Percentiles rank a stretch among this genome's conserved stretches.
Evolutionary conservation across 2,888 invertebrate genomes (phyloP).

Genomic region (Xestobium rufovillosum): DNA sequence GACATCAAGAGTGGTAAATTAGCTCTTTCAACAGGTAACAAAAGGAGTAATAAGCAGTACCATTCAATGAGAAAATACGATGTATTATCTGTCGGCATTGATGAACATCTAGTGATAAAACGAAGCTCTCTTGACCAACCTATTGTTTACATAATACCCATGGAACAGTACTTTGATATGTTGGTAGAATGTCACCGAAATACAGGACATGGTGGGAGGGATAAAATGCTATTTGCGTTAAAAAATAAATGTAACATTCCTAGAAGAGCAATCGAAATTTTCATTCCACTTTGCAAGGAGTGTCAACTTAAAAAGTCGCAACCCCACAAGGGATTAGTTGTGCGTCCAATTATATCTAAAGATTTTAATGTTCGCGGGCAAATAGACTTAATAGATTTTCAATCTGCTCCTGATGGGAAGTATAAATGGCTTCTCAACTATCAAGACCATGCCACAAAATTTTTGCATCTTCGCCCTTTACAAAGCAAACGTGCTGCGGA

Average conservation of each 20-base stretch:
- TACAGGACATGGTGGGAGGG: slow-evolving; percentile 3
- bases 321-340: slow-evolving; percentile 2
- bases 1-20: slow-evolving; percentile 2
- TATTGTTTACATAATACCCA: slow-evolving; percentile 8
- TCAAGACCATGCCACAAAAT: slow-evolving; percentile 3
- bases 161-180: slow-evolving; percentile 5
- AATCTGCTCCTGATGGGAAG: slow-evolving; percentile 4
- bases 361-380: slow-evolving; percentile 4
- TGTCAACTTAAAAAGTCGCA: slow-evolving; percentile 2
- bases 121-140: slow-evolving; percentile 5
- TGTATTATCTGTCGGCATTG: neutral
- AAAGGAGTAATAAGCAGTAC: no score
- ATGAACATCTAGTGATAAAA: slow-evolving; percentile 7
- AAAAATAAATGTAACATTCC: slow-evolving; percentile 5
- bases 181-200: slow-evolving; percentile 3
- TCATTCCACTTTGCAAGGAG: no score
- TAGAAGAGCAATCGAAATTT: no score
- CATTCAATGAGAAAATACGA: neutral
- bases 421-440: slow-evolving; percentile 6
- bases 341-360: slow-evolving; percentile 5
- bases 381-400: slow-evolving; percentile 7
- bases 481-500: neutral
- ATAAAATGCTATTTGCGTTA: slow-evolving; percentile 4
- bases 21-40: slow-evolving; percentile 2
- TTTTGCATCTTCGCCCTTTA: slow-evolving; percentile 1